Conservation (phyloP, 2,888 invertebrate species). For the Noctua comes region DNA sequence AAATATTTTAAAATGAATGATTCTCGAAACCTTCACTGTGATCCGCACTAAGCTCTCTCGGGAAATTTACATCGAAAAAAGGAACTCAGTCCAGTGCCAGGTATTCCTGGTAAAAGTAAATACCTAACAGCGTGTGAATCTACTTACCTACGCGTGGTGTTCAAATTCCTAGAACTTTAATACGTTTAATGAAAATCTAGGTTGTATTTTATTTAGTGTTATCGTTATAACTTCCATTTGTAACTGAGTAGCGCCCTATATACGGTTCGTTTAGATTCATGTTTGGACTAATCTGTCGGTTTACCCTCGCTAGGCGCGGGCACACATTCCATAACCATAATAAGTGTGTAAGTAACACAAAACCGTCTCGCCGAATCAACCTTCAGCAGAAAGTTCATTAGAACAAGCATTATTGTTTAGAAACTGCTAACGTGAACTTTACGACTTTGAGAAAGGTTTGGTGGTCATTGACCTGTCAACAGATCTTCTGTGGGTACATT, state of each 20-base stretch:
- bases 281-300: slow-evolving; percentile 25
- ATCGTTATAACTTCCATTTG: background rate
- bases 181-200: slow-evolving; percentile 7
- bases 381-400: slow-evolving; percentile 49
- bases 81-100: slow-evolving; percentile 34
- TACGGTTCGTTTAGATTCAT: background rate
- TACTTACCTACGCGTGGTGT: slow-evolving; percentile 8
- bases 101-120: slow-evolving; percentile 22
- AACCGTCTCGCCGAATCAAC: slow-evolving; percentile 52
- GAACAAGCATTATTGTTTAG: slow-evolving; percentile 33
- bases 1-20: slow-evolving; percentile 24
- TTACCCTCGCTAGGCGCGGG: slow-evolving; percentile 9
- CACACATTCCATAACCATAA: slow-evolving; percentile 16
- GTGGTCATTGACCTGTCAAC: slow-evolving; percentile 48
- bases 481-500: slow-evolving; percentile 25
- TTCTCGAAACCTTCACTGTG: slow-evolving; percentile 35
- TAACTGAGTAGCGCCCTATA: slow-evolving; percentile 2
- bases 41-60: slow-evolving; percentile 48
- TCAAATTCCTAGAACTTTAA: slow-evolving; percentile 15
- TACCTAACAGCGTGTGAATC: slow-evolving; percentile 4
- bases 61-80: slow-evolving; percentile 56
- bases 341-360: slow-evolving; percentile 25
- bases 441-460: slow-evolving; percentile 60
- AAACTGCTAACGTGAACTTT: slow-evolving; percentile 26
- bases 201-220: slow-evolving; percentile 5